These are phyloP conservation scores for Marmota monax DNA, from an alignment of 2,113 vertebrate genomes.

Conservation along the genomic window DNA sequence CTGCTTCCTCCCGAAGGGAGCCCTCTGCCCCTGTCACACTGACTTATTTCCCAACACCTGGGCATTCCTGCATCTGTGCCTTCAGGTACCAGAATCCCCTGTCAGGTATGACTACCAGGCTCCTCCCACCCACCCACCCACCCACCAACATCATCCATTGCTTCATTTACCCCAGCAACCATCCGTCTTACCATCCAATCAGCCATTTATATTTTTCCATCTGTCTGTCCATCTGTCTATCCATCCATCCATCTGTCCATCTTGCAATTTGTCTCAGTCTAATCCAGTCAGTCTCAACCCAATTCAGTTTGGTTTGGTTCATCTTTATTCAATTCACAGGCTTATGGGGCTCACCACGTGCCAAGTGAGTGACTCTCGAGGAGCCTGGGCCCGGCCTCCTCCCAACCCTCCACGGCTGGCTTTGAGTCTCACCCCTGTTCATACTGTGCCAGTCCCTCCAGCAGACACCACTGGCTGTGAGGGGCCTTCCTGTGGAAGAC, in stretches of 20 bases:
- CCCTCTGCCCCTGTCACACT: background rate
- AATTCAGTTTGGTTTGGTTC: background rate
- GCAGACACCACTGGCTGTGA: background rate
- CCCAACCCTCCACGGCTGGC: background rate
- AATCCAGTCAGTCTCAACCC: background rate
- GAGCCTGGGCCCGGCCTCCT: background rate
- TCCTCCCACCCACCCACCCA: background rate
- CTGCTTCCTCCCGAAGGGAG: background rate
- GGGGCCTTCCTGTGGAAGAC: background rate
- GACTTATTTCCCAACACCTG: background rate
- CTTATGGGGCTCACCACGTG: background rate
- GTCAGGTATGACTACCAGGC: background rate
- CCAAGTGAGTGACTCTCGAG: background rate
- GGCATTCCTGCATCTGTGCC: background rate
- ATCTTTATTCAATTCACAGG: background rate
- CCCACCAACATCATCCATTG: background rate
- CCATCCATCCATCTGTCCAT: background rate
- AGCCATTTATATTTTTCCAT: background rate
- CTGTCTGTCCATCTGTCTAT: background rate
- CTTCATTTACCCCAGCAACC: too few relatives aligned
- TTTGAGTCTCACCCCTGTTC: background rate
- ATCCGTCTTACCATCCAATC: background rate
- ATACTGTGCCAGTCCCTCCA: background rate
- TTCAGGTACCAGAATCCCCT: background rate
- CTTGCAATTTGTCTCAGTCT: background rate